A percentile compares a stretch with the other conserved stretches of the same genome.
phyloP scores from a whole-genome alignment of 2,888 invertebrate genomes.

The Calameuta pallipes region DNA sequence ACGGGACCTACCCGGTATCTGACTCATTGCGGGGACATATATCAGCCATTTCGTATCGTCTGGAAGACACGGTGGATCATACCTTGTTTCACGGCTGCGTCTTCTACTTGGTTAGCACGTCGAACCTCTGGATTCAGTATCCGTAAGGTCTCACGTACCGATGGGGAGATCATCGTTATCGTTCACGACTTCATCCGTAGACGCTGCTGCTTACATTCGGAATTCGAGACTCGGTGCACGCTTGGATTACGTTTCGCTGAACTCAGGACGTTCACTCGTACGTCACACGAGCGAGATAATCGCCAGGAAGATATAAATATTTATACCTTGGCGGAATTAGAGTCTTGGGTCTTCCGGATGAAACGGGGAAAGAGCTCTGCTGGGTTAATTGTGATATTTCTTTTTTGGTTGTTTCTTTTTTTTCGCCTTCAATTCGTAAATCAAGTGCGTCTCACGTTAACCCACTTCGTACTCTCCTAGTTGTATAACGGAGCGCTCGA shows the following conservation, averaged over 20 bases:
- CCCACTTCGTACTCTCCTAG: not conserved
- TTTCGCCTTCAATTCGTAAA: not conserved
- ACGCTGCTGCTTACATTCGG: not conserved
- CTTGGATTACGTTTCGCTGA: conserved; percentile 3
- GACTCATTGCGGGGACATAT: not conserved
- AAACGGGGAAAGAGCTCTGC: not conserved
- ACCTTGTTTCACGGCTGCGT: not conserved
- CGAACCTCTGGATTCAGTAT: not conserved
- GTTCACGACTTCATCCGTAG: not conserved
- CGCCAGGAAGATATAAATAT: conserved; percentile 3
- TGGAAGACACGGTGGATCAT: not conserved
- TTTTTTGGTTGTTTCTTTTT: not conserved
- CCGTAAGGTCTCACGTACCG: not conserved
- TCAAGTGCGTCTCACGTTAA: not conserved
- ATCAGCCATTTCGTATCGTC: not conserved
- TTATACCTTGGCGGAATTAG: conserved; percentile 5
- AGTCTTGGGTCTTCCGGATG: not conserved
- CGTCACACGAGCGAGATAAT: conserved; percentile 5
- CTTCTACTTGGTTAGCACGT: not conserved
- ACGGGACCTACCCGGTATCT: not conserved
- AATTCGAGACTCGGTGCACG: not conserved
- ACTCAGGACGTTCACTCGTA: not conserved
- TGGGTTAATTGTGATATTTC: not conserved
- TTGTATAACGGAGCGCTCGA: not conserved
- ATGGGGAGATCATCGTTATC: not conserved